A percentile compares a stretch with the other conserved stretches of the same genome.
Conservation (phyloP, 2,888 invertebrate species). For the Oxyteleia sp. region DNA sequence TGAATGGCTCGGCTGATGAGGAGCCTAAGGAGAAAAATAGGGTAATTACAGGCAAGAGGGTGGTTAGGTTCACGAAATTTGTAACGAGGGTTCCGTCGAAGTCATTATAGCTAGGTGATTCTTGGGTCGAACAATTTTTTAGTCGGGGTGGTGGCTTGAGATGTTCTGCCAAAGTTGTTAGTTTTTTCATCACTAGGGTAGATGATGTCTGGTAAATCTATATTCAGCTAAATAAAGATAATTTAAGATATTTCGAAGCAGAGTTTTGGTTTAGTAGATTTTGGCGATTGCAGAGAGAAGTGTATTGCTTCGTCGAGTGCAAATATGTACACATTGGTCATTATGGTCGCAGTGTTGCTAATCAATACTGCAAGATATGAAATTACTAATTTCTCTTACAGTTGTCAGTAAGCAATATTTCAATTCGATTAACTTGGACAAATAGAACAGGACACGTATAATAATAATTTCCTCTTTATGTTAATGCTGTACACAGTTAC, state of each 20-base stretch:
- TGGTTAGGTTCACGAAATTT: conserved; percentile 24
- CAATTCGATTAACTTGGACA: background rate
- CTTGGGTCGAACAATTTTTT: background rate
- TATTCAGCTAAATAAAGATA: conserved; percentile 11
- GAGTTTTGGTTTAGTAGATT: conserved; percentile 25
- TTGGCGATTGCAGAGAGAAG: background rate
- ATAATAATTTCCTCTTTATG: background rate
- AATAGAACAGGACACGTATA: background rate
- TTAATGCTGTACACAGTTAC: conserved; percentile 7
- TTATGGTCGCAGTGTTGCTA: conserved; percentile 17
- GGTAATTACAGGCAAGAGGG: conserved; percentile 38
- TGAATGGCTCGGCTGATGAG: conserved; percentile 45
- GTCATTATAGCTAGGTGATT: conserved; percentile 13
- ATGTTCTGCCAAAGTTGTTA: background rate
- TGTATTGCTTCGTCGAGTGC: conserved; percentile 13
- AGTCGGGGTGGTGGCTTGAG: background rate
- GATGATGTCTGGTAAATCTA: background rate
- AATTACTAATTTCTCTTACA: conserved; percentile 20
- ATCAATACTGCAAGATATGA: conserved; percentile 44
- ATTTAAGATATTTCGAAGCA: conserved; percentile 21
- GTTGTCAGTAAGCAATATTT: background rate
- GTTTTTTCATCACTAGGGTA: background rate
- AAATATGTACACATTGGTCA: conserved; percentile 36
- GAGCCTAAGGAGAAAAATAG: conserved; percentile 54
- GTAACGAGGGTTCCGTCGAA: conserved; percentile 13